Base-by-base conservation (phyloP, 2,888 invertebrate genomes). In the Uloborus plumipes region DNA sequence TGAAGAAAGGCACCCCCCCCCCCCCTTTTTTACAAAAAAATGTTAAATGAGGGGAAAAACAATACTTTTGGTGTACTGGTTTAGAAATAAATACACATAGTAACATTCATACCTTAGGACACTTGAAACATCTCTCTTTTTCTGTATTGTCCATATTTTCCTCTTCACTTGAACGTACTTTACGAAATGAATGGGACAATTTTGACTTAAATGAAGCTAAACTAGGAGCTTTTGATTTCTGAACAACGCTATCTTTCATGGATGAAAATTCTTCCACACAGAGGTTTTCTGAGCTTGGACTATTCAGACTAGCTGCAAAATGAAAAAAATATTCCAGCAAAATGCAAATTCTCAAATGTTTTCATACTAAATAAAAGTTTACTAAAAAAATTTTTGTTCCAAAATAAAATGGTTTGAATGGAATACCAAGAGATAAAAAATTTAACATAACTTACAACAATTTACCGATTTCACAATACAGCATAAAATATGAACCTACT, bases 141-240 rank as follows among this genome's bases (percentile, higher is more conserved):
- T 53, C 69, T 20, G 53, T 67, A 11, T 74, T 65, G 0, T 64
- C 47, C 47, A 64, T 64, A 11, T 50, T 55, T 31, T 70, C 72
- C n/a, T 72, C 73, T 58, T 69, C 77, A 69, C 47, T 39, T 20
- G 47, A 47, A 58, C 73, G 77, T n/a, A 58, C 50, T 62, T 76
- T 77, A 31, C 84, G 71, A 55, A 84, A 84, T 50, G 84, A 84
- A 26, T 64, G 65, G n/a, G 79, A 79, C n/a, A 84, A 16, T 51
- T 77, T 84, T 13, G 20, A 20, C n/a, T 65, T 55, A 14, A 84
- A 70, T 16, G 81, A 55, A 31, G 77, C 58, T 53, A 80, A 53
- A 26, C 65, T 69, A 13, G 82, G 71, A 26, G 70, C 26, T 50
- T 81, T 81, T 47, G 69, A 70, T n/a, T 53, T 49, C n/a, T 22